Evolutionary conservation across 2,113 vertebrate genomes (phyloP).

Genomic region (Lutjanus erythropterus): DNA sequence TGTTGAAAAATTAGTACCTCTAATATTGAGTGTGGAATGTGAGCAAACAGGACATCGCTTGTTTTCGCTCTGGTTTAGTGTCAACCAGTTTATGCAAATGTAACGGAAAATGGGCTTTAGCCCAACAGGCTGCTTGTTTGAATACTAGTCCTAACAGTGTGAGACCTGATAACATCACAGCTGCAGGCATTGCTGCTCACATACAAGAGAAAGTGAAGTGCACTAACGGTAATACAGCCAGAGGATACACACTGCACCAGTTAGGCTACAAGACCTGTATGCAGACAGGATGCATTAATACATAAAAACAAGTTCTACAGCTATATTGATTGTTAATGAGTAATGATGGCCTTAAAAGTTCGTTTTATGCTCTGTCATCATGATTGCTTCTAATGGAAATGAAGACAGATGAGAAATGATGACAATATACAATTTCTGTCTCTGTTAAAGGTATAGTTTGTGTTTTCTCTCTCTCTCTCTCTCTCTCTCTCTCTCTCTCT

Average conservation of each 20-base stretch:
- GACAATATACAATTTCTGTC: not conserved
- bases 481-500: too few species aligned
- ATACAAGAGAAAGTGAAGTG: conserved; percentile 30
- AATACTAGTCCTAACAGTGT: conserved; percentile 46
- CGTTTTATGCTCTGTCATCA: conserved; percentile 39
- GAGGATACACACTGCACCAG: conserved; percentile 15
- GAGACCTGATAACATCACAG: conserved; percentile 57
- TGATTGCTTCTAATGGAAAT: conserved; percentile 58
- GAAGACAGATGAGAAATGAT: conserved; percentile 24
- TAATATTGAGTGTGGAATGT: conserved; percentile 48
- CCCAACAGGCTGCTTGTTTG: conserved; percentile 49
- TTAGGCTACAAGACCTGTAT: conserved; percentile 33
- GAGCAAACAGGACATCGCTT: conserved; percentile 61
- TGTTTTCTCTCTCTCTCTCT: too few species aligned
- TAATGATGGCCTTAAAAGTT: conserved; percentile 39
- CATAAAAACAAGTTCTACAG: conserved; percentile 23
- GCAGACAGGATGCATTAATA: conserved; percentile 59
- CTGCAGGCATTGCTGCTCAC: conserved; percentile 39
- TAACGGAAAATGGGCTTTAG: conserved; percentile 44
- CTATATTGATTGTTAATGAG: conserved; percentile 58
- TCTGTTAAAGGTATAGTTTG: conserved; percentile 31
- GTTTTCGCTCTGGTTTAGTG: conserved; percentile 57
- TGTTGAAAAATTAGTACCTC: conserved; percentile 33
- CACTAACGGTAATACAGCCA: conserved; percentile 27
- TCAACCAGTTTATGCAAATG: conserved; percentile 77